Percentiles rank a stretch among this genome's conserved stretches.
phyloP scores from a whole-genome alignment of 2,113 vertebrate genomes.

The Corythoichthys haematopterus region DNA sequence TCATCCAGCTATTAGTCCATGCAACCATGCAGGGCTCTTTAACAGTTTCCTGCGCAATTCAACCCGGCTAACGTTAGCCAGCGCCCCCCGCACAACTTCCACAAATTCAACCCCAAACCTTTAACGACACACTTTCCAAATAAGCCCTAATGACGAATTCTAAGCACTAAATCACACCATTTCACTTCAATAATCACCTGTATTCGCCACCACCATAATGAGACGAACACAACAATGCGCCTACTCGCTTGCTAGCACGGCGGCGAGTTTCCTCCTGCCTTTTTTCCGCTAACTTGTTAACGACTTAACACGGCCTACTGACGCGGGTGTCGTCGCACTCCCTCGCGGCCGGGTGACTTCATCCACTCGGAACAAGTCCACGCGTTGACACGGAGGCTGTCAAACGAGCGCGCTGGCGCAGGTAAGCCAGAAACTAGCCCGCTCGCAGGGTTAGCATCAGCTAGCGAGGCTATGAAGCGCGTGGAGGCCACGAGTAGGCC shows the following conservation, averaged over 20 bases:
- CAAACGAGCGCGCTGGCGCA: slow-evolving; percentile 32
- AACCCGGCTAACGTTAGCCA: slow-evolving; percentile 36
- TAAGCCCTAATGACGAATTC: not conserved
- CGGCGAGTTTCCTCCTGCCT: slow-evolving; percentile 30
- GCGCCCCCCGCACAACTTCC: not conserved
- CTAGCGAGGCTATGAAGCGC: slow-evolving; percentile 52
- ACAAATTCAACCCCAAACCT: not conserved
- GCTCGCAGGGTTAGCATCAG: slow-evolving; percentile 6
- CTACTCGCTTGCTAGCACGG: slow-evolving; percentile 7
- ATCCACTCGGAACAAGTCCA: not conserved
- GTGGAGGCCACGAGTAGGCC: slow-evolving; percentile 74
- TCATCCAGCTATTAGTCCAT: not conserved
- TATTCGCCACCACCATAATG: slow-evolving; percentile 6
- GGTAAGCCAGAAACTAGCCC: slow-evolving; percentile 19
- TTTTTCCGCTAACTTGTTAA: slow-evolving; percentile 28
- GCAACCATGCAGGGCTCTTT: slow-evolving; percentile 55
- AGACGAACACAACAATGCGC: slow-evolving; percentile 58
- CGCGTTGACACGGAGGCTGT: slow-evolving; percentile 32
- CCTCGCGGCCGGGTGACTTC: not conserved
- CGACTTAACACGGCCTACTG: not conserved
- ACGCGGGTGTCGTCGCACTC: not conserved
- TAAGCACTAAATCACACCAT: not conserved
- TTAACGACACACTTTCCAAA: not conserved
- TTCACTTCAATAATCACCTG: not conserved
- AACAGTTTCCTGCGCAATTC: slow-evolving; percentile 57